These are phyloP conservation scores for Lasioglossum villosulum DNA, from an alignment of 2,888 invertebrate genomes.

Conservation along the genomic window DNA sequence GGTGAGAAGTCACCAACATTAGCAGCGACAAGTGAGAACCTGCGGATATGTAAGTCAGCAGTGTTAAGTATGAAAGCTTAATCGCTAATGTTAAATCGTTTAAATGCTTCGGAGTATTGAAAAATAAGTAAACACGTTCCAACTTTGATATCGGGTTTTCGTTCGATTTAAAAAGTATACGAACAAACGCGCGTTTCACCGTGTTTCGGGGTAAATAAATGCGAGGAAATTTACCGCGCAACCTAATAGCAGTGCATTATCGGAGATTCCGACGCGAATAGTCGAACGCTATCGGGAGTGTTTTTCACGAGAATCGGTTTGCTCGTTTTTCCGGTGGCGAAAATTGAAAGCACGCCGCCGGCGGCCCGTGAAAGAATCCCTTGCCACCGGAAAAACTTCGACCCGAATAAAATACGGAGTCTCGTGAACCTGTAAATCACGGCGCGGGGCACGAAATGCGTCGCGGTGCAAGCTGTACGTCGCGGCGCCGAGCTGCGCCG, in stretches of 20 bases:
- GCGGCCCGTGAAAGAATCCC: conserved; percentile 17
- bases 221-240: not conserved
- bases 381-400: conserved; percentile 12
- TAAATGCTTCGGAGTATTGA: too few relatives aligned
- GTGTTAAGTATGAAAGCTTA: too few relatives aligned
- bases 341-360: conserved; percentile 9
- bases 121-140: not conserved
- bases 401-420: conserved; percentile 38
- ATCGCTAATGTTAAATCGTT: too few relatives aligned
- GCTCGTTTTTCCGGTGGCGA: not conserved
- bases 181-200: not conserved
- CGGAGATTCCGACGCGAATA: not conserved
- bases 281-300: not conserved
- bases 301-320: not conserved
- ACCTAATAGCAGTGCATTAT: not conserved
- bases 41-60: too few relatives aligned
- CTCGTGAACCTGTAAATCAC: conserved; percentile 36
- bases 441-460: conserved; percentile 1
- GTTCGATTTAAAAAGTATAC: not conserved
- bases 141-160: not conserved
- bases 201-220: not conserved
- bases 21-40: too few relatives aligned
- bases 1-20: too few relatives aligned
- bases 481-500: not conserved
- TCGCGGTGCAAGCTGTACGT: not conserved